Percentiles rank a stretch among this genome's conserved stretches.
Conservation (phyloP, 1,140 invertebrate genomes). For the Macrostomum lignano region DNA sequence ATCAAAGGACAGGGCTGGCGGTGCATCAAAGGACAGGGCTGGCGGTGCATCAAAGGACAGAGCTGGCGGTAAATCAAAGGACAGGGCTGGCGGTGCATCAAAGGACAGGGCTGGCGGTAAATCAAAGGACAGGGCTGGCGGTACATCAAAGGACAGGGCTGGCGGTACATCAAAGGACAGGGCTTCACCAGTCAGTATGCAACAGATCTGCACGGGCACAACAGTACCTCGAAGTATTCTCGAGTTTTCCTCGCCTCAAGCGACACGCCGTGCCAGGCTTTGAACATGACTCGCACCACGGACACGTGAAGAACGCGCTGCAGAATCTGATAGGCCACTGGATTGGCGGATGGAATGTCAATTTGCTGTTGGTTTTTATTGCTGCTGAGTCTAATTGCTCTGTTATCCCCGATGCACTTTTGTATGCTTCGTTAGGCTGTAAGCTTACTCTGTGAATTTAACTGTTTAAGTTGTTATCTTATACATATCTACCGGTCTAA, state of each 20-base stretch:
- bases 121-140: neutral
- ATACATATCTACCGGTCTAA: no score
- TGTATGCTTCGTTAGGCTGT: no score
- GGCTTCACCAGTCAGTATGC: neutral
- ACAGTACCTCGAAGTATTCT: conserved; percentile 23
- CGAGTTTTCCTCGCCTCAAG: conserved; percentile 15
- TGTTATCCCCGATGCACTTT: no score
- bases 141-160: neutral
- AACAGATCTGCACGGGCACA: neutral
- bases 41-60: neutral
- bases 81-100: neutral
- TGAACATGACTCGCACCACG: conserved; percentile 14
- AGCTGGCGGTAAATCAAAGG: neutral
- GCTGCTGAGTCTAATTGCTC: no score
- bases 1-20: no score
- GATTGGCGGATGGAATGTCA: no score
- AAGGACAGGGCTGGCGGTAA: neutral
- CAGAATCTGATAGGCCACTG: no score
- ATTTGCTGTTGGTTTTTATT: no score
- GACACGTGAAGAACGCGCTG: no score
- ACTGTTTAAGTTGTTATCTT: no score
- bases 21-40: neutral
- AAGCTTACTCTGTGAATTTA: no score
- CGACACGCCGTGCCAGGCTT: conserved; percentile 17
- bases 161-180: neutral